These are phyloP conservation scores for Troides helena DNA, from an alignment of 2,888 invertebrate species.

Conservation along the genomic window DNA sequence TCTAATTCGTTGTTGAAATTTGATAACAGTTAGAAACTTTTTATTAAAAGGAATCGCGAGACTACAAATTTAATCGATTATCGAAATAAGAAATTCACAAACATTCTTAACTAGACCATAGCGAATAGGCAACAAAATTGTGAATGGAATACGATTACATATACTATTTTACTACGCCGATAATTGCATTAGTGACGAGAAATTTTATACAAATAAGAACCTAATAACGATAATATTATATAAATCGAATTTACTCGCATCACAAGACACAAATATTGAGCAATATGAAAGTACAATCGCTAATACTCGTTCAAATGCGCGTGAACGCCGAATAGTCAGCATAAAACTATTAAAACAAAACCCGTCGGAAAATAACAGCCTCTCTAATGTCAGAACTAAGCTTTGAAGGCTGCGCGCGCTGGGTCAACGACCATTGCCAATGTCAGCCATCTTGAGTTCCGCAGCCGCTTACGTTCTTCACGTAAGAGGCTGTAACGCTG, in stretches of 20 bases:
- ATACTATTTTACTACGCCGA: constrained; percentile 34
- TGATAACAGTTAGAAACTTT: too few species aligned
- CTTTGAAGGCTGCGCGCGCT: constrained; percentile 75
- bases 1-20: too few species aligned
- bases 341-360: constrained; percentile 43
- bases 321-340: constrained; percentile 44
- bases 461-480: constrained; percentile 78
- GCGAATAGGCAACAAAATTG: constrained; percentile 32
- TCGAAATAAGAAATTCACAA: neutral
- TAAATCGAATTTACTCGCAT: neutral
- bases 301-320: constrained; percentile 16
- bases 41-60: too few species aligned
- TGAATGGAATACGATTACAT: constrained; percentile 37
- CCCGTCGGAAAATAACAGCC: constrained; percentile 73
- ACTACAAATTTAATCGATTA: too few species aligned
- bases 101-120: neutral
- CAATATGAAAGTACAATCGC: constrained; percentile 37
- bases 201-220: neutral
- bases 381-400: constrained; percentile 77
- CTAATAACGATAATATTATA: neutral
- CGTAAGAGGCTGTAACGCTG: constrained; percentile 78
- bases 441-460: constrained; percentile 81
- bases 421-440: constrained; percentile 79
- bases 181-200: constrained; percentile 31
- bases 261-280: constrained; percentile 14